phyloP scores from a whole-genome alignment of 2,888 invertebrate genomes.

The Pycnomerus fuliginosus region DNA sequence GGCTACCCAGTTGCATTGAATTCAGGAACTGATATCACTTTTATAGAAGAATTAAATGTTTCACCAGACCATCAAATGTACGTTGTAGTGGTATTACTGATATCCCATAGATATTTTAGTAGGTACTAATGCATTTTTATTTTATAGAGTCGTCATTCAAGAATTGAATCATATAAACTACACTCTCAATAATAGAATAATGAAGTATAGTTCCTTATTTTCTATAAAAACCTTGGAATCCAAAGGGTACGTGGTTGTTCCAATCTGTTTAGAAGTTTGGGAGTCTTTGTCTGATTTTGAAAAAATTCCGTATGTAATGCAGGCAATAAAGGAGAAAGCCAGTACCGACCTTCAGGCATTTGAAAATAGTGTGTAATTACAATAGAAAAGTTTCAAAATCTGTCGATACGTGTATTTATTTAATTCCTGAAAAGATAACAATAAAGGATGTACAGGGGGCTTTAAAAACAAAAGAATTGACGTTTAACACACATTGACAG shows the following conservation, averaged over 20 bases:
- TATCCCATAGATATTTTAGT: constrained; percentile 1
- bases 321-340: constrained; percentile 57
- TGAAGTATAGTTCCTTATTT: constrained; percentile 57
- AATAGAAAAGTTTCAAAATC: too few relatives aligned
- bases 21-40: constrained; percentile 41
- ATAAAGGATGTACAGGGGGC: too few relatives aligned
- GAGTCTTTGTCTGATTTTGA: constrained; percentile 57
- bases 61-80: constrained; percentile 54
- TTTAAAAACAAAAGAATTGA: too few relatives aligned
- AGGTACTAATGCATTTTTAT: constrained; percentile 8
- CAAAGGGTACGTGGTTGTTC: constrained; percentile 58
- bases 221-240: constrained; percentile 59
- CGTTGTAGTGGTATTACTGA: constrained; percentile 28
- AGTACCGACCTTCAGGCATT: constrained; percentile 12
- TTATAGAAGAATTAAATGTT: constrained; percentile 53
- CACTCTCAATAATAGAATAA: constrained; percentile 59
- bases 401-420: too few relatives aligned
- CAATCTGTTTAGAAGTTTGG: constrained; percentile 60
- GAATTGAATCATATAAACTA: constrained; percentile 58
- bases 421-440: too few relatives aligned
- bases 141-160: constrained; percentile 61
- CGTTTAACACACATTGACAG: too few relatives aligned
- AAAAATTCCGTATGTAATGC: constrained; percentile 64
- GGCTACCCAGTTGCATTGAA: constrained; percentile 55
- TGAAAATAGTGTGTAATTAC: constrained; percentile 15